Percentiles rank a stretch among this genome's conserved stretches.
Evolutionary conservation across 2,113 vertebrate species (phyloP).

Genomic region (Pelodiscus sinensis): DNA sequence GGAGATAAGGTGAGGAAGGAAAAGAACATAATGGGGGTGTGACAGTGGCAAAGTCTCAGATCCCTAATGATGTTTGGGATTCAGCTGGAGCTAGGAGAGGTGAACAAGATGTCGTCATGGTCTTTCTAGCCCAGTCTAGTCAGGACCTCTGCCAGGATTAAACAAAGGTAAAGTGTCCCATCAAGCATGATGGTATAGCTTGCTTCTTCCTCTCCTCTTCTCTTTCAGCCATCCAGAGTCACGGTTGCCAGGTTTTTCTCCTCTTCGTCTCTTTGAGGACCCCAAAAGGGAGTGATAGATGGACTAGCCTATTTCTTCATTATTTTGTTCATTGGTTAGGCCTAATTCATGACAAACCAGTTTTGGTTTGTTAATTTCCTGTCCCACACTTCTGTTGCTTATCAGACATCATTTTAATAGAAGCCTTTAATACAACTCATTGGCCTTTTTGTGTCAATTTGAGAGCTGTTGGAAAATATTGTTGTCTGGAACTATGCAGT

Average conservation of each 20-base stretch:
- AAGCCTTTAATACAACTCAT: not conserved
- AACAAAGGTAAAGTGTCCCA: not conserved
- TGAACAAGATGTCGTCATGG: not conserved
- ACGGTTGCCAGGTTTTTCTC: not conserved
- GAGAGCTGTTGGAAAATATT: not conserved
- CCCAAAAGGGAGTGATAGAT: not conserved
- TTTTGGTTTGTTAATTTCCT: not conserved
- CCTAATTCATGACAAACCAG: not conserved
- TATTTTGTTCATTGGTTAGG: not conserved
- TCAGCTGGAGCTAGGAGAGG: not conserved
- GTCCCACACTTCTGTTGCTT: not conserved
- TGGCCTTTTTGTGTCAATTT: not conserved
- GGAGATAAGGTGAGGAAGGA: not conserved
- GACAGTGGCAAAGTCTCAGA: not conserved
- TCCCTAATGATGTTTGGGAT: not conserved
- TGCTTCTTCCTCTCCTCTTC: not conserved
- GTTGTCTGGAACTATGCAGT: not conserved
- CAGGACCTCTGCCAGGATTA: not conserved
- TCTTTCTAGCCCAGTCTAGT: not conserved
- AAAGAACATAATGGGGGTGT: not conserved
- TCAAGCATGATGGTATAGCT: not conserved
- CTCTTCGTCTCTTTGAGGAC: not conserved
- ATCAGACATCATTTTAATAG: not conserved
- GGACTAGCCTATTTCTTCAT: not conserved
- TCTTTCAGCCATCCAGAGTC: not conserved